These are phyloP conservation scores for Malachius bipustulatus DNA, from an alignment of 2,888 invertebrate species.

Conservation along the genomic window DNA sequence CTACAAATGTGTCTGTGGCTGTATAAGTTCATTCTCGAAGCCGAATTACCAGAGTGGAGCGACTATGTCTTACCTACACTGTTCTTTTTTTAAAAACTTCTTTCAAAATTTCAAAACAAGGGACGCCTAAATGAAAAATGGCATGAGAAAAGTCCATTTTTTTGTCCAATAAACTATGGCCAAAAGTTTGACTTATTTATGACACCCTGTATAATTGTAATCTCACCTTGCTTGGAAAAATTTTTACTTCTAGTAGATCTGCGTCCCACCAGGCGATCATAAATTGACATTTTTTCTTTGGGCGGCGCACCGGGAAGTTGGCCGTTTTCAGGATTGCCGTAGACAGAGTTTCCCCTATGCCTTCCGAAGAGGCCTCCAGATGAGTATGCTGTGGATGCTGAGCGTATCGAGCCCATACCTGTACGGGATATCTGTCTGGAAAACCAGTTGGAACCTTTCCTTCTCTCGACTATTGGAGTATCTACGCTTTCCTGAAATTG, in stretches of 20 bases:
- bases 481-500: conserved; percentile 76
- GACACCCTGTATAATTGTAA: too few relatives aligned
- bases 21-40: too few relatives aligned
- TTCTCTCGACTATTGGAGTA: conserved; percentile 71
- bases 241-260: conserved; percentile 62
- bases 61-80: too few relatives aligned
- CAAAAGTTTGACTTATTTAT: too few relatives aligned
- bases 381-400: conserved; percentile 76
- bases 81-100: too few relatives aligned
- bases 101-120: too few relatives aligned
- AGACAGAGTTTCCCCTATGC: conserved; percentile 67
- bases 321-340: conserved; percentile 42
- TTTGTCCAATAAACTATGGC: too few relatives aligned
- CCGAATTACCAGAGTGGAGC: too few relatives aligned
- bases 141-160: too few relatives aligned
- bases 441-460: conserved; percentile 69
- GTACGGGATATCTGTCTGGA: conserved; percentile 74
- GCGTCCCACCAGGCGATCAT: conserved; percentile 71
- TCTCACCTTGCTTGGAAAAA: conserved; percentile 67
- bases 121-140: too few relatives aligned
- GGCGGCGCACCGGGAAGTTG: conserved; percentile 42
- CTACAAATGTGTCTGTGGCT: too few relatives aligned
- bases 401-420: conserved; percentile 74
- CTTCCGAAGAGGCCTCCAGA: conserved; percentile 66
- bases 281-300: conserved; percentile 72